These are phyloP conservation scores for Phaethornis superciliosus DNA, from an alignment of 2,113 vertebrate genomes.

Conservation along the genomic window DNA sequence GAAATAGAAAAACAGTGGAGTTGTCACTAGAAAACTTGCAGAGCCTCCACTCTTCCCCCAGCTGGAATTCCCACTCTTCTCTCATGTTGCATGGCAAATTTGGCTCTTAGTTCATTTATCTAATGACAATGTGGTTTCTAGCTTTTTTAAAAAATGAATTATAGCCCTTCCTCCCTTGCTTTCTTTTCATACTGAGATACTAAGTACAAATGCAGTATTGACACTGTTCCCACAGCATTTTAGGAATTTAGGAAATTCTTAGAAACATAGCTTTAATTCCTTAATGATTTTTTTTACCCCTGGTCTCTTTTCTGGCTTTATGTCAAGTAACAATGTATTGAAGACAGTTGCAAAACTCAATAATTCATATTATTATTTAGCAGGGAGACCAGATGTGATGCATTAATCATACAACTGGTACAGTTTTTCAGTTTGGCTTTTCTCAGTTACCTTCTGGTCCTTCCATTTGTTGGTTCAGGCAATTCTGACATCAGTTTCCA, in stretches of 20 bases:
- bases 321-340: neutral
- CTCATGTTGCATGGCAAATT: neutral
- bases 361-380: neutral
- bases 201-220: neutral
- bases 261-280: neutral
- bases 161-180: neutral
- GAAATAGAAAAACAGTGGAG: neutral
- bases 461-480: neutral
- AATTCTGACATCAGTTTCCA: neutral
- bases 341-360: neutral
- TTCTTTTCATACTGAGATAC: neutral
- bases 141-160: slow-evolving; percentile 15
- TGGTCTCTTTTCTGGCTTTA: neutral
- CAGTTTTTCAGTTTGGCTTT: neutral
- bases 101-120: neutral
- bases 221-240: neutral
- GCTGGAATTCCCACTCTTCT: neutral
- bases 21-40: slow-evolving; percentile 8
- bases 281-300: neutral
- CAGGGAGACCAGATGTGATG: neutral
- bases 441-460: slow-evolving; percentile 12
- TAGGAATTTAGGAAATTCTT: neutral
- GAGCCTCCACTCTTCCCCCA: slow-evolving; percentile 23
- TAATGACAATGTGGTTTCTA: neutral
- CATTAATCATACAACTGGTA: neutral